Evolutionary conservation across 2,888 invertebrate species (phyloP).

Genomic region (Mamestra brassicae): DNA sequence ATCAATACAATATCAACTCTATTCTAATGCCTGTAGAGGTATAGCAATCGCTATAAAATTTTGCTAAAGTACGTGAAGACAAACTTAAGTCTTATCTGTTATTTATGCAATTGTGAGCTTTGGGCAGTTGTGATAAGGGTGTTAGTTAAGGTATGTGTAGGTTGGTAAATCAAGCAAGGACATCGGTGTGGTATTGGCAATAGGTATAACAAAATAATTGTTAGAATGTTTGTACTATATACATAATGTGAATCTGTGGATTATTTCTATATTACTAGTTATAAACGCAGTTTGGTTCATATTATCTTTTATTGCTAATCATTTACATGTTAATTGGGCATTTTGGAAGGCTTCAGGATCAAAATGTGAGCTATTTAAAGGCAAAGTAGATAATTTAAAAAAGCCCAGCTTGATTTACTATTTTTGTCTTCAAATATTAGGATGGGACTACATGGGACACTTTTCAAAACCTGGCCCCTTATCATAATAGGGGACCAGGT

Average conservation of each 20-base stretch:
- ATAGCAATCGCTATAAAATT: slow-evolving; percentile 9
- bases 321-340: slow-evolving; percentile 36
- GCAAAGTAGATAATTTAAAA: neutral
- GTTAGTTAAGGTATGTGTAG: neutral
- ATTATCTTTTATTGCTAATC: slow-evolving; percentile 36
- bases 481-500: no score
- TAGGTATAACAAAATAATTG: slow-evolving; percentile 66
- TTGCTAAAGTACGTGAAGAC: slow-evolving; percentile 49
- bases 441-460: neutral
- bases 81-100: slow-evolving; percentile 26
- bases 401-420: no score
- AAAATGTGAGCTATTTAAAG: neutral
- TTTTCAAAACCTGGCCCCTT: no score
- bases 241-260: slow-evolving; percentile 49
- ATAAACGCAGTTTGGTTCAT: slow-evolving; percentile 47
- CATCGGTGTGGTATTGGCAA: slow-evolving; percentile 62
- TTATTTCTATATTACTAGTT: slow-evolving; percentile 47
- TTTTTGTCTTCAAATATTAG: neutral
- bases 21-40: neutral
- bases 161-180: slow-evolving; percentile 63
- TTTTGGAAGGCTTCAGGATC: slow-evolving; percentile 1
- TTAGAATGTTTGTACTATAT: slow-evolving; percentile 65
- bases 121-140: neutral
- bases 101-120: slow-evolving; percentile 35
- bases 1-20: slow-evolving; percentile 38